phyloP scores from a whole-genome alignment of 2,888 invertebrate genomes.

The Adelognathus sp. region DNA sequence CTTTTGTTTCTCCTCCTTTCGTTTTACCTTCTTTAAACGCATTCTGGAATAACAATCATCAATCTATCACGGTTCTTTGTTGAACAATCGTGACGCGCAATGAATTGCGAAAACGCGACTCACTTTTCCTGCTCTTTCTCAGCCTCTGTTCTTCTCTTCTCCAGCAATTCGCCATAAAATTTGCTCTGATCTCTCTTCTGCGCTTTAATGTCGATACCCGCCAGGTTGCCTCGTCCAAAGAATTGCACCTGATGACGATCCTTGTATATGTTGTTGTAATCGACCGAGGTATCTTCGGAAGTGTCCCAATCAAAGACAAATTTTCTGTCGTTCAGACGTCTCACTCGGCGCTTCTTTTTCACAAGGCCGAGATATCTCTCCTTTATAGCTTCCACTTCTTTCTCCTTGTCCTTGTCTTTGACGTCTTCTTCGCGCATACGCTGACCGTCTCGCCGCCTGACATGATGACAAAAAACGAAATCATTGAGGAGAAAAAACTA shows the following conservation, averaged over 20 bases:
- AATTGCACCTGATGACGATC: conserved; percentile 98
- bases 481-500: no score
- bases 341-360: conserved; percentile 95
- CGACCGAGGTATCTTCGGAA: conserved; percentile 98
- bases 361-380: conserved; percentile 96
- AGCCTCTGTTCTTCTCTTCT: conserved; percentile 96
- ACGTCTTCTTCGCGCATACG: conserved; percentile 83
- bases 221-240: conserved; percentile 98
- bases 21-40: conserved; percentile 94
- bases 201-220: conserved; percentile 98
- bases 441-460: conserved; percentile 78
- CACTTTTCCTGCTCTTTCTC: conserved; percentile 97
- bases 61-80: conserved; percentile 2
- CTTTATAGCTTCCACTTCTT: conserved; percentile 96
- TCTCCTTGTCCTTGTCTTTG: conserved; percentile 92
- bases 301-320: conserved; percentile 99
- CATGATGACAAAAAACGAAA: no score
- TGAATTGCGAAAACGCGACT: conserved; percentile 39
- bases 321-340: conserved; percentile 98
- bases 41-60: conserved; percentile 78
- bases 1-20: conserved; percentile 98
- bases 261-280: conserved; percentile 98
- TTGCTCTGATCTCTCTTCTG: conserved; percentile 97
- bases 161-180: conserved; percentile 97
- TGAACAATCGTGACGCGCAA: no score